Base-by-base conservation (phyloP, 1,140 invertebrate genomes). In the Musca domestica region DNA sequence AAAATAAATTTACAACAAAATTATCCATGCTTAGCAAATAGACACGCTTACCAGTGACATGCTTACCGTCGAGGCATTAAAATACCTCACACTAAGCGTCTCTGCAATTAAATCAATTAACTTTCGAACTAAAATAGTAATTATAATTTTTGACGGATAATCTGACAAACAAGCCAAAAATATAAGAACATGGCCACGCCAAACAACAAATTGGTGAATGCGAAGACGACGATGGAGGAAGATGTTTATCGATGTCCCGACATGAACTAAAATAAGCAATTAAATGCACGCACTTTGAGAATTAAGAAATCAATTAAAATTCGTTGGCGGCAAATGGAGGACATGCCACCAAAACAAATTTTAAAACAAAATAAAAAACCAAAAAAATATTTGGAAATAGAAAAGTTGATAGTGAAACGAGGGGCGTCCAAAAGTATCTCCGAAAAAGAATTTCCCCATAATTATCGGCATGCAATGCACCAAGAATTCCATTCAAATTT, bases 91-190 rank as follows among this genome's bases (percentile, higher is more conserved):
- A 61, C 56, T 34, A 34, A 9, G 5, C 30, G n/a, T 0, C 56
- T 41, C 5, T 41, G 34, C 56, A 61, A 61, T 61, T 61, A 61
- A 61, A 61, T 61, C 56, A 61, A 61, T 61, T 61, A 61, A 19
- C n/a, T 20, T 61, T 41, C 54, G 0, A 14, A 30, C 17, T 41
- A 56, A 56, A 27, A 56, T 25, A 56, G 15, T 12, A 56, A 25
- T 56, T 61, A 61, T 17, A 41, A 19, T 9, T 41, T 61, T 19
- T 34, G 3, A 4, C 3, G 27, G 10, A 41, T 23, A 54, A 56
- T 27, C 52, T 56, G 12, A 15, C 12, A 14, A 61, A 61, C n/a
- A 34, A 20, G 15, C 9, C 25, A 0, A 30, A 58, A n/a, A n/a
- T n/a, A n/a, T n/a, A n/a, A 58, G 9, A 51, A 51, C 20, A 34